Base-by-base conservation (phyloP, 2,113 vertebrate genomes). In the Caloenas nicobarica region DNA sequence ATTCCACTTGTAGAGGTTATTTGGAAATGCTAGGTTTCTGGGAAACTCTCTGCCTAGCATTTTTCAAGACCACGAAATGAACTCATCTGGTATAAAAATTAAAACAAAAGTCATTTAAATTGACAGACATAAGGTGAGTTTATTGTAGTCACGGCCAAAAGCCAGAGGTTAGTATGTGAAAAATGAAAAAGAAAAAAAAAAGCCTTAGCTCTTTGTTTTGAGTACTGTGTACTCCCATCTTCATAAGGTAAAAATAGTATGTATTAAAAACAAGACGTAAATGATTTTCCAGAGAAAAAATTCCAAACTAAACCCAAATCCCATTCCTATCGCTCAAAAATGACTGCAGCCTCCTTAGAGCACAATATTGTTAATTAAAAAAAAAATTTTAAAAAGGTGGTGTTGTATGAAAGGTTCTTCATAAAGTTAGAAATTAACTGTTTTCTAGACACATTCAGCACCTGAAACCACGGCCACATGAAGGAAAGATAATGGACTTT, bases 41-140 rank as follows among this genome's bases (percentile, higher is more conserved):
- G 82, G 80, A 60, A 95, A 54, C 80, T 89, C 93, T 95, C 51
- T 57, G 54, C 58, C 65, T 48, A 58, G 57, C 60, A 73, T 97
- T 88, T 94, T 58, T 44, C 81, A 76, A 76, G 73, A 91, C 73
- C 77, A 57, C 68, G 70, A 57, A 34, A 40, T 81, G 23, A 77
- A 76, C 26, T 85, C 48, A 74, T 79, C 44, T 29, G 21, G 7
- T n/a, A 33, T 31, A 72, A 97, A 95, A 95, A 91, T 69, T 81
- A 89, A 88, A 95, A 78, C 26, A 91, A 69, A 88, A 33, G 22
- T 76, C 68, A 92, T 88, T 80, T 34, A 82, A 92, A 91, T 44
- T 79, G 46, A 61, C 44, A 62, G 64, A 23, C 31, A 56, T 31
- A 46, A 87, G 91, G 46, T 29, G 16, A 83, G 23, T 34, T 25